Percentiles rank a stretch among this genome's conserved stretches.
phyloP scores from a whole-genome alignment of 2,888 invertebrate genomes.

The Bibio marci region DNA sequence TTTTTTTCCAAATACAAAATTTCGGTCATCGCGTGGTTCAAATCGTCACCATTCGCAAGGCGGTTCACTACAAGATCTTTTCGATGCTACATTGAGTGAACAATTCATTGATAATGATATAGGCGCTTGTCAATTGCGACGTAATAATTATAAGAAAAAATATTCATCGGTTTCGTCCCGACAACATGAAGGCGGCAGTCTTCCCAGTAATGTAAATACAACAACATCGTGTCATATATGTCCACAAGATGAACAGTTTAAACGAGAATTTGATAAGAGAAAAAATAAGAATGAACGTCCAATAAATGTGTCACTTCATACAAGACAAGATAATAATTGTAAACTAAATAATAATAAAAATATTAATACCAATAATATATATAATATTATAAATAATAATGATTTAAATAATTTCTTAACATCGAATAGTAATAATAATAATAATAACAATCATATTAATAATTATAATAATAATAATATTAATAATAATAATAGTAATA shows the following conservation, averaged over 20 bases:
- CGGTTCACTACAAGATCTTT: slow-evolving; percentile 42
- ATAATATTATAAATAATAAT: too few species aligned
- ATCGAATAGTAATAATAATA: too few species aligned
- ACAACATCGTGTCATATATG: slow-evolving; percentile 15
- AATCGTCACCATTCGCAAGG: slow-evolving; percentile 33
- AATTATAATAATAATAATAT: too few species aligned
- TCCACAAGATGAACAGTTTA: neutral
- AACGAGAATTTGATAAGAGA: neutral
- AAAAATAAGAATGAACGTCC: neutral
- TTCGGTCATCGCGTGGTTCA: slow-evolving; percentile 29
- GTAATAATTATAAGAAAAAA: slow-evolving; percentile 22
- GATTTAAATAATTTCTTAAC: too few species aligned
- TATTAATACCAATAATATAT: too few species aligned
- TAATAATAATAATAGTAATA: too few species aligned
- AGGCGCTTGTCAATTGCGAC: slow-evolving; percentile 14
- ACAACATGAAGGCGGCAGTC: slow-evolving; percentile 47
- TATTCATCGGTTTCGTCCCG: slow-evolving; percentile 25
- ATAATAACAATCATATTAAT: too few species aligned
- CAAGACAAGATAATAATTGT: too few species aligned
- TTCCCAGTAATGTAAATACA: slow-evolving; percentile 39
- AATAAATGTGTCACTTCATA: too few species aligned
- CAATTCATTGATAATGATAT: slow-evolving; percentile 23
- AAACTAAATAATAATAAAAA: too few species aligned
- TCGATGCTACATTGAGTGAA: slow-evolving; percentile 30
- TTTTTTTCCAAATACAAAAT: slow-evolving; percentile 20